A percentile compares a stretch with the other conserved stretches of the same genome.
Evolutionary conservation across 2,113 vertebrate species (phyloP).

Genomic region (Origma solitaria): DNA sequence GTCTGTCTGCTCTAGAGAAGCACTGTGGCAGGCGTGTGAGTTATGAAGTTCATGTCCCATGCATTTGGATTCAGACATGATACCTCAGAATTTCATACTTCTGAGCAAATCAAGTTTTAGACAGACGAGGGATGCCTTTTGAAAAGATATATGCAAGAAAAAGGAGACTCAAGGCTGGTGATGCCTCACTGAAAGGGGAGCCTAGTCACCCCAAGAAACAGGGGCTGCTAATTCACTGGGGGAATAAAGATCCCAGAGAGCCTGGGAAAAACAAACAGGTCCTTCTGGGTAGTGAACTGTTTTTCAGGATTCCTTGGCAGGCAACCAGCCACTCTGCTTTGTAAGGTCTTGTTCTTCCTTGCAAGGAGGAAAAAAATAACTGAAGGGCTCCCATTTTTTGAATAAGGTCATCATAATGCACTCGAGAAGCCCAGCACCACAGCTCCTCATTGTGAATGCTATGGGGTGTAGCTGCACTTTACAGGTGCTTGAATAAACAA

Average conservation of each 20-base stretch:
- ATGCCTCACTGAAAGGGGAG: neutral
- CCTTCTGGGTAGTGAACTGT: slow-evolving; percentile 54
- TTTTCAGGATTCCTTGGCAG: slow-evolving; percentile 66
- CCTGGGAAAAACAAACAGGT: slow-evolving; percentile 68
- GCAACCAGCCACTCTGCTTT: slow-evolving; percentile 50
- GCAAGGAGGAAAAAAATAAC: slow-evolving; percentile 25
- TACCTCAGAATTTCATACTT: neutral
- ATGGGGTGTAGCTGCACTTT: slow-evolving; percentile 10
- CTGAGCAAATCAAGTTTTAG: neutral
- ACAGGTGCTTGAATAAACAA: slow-evolving; percentile 53
- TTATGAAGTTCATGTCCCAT: neutral
- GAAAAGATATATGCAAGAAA: neutral
- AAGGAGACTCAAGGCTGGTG: neutral
- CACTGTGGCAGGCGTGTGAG: neutral
- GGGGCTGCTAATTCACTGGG: slow-evolving; percentile 19
- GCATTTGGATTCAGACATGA: neutral
- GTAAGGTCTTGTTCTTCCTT: slow-evolving; percentile 50
- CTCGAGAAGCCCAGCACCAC: neutral
- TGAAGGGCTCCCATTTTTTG: neutral
- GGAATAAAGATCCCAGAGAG: slow-evolving; percentile 48
- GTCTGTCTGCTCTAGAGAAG: neutral
- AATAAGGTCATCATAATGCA: slow-evolving; percentile 39
- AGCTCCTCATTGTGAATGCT: neutral
- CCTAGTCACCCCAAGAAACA: neutral
- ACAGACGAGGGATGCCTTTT: neutral